Evolutionary conservation across 2,797 vertebrate genomes (phyloP).

Genomic region (Crocodylus rhombifer): DNA sequence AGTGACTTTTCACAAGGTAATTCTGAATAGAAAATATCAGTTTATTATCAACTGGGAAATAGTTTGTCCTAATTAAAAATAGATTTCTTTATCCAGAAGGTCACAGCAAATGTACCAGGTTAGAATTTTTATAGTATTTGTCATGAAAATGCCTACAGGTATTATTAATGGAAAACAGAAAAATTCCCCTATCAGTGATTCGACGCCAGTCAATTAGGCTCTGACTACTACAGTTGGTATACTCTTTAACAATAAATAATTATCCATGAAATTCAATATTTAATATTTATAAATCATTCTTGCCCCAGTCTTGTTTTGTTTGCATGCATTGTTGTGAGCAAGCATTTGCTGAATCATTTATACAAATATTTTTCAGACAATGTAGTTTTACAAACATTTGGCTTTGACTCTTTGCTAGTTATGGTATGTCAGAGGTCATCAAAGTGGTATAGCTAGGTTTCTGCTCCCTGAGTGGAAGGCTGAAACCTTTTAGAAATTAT

Average conservation of each 20-base stretch:
- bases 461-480: background rate
- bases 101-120: background rate
- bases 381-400: background rate
- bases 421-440: background rate
- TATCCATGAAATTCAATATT: background rate
- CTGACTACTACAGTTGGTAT: background rate
- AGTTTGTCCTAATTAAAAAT: background rate
- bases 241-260: background rate
- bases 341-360: background rate
- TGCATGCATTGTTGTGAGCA: background rate
- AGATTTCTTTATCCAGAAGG: background rate
- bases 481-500: background rate
- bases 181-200: background rate
- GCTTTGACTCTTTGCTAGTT: background rate
- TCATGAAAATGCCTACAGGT: background rate
- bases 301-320: background rate
- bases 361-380: background rate
- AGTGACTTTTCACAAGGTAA: background rate
- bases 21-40: background rate
- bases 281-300: background rate
- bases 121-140: background rate
- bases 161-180: background rate
- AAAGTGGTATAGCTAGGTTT: background rate
- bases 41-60: background rate
- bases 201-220: background rate